Evolutionary conservation across 1,140 invertebrate genomes (phyloP).

Genomic region (Drosophila simulans): DNA sequence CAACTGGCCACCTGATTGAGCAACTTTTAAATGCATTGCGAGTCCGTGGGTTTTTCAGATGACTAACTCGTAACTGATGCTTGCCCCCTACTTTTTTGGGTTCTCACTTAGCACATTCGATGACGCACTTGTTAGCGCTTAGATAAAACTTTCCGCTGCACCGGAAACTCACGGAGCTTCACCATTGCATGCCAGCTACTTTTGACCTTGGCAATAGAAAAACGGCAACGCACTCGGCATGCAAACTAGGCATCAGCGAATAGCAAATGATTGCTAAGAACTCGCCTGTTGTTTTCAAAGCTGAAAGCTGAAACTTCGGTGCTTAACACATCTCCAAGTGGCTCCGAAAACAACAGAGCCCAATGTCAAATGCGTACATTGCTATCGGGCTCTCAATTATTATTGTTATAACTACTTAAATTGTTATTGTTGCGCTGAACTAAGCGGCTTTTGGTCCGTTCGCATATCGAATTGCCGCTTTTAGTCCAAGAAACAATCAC

Average conservation of each 20-base stretch:
- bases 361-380: constrained; percentile 69
- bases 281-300: constrained; percentile 23
- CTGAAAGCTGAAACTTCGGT: constrained; percentile 18
- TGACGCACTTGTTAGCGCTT: constrained; percentile 32
- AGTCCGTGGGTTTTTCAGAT: background rate
- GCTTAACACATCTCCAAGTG: constrained; percentile 29
- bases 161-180: constrained; percentile 44
- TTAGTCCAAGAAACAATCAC: constrained; percentile 31
- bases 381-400: constrained; percentile 61
- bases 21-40: background rate
- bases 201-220: constrained; percentile 47
- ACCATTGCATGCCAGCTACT: constrained; percentile 50
- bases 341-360: constrained; percentile 37
- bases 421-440: constrained; percentile 35
- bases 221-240: constrained; percentile 43
- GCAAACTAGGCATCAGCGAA: constrained; percentile 41
- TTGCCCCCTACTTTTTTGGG: background rate
- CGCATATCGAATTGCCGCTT: constrained; percentile 34
- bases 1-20: constrained; percentile 24
- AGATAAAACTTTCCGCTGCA: constrained; percentile 58
- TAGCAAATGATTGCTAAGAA: constrained; percentile 35
- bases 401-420: constrained; percentile 32
- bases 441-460: constrained; percentile 66
- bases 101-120: constrained; percentile 12
- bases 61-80: background rate